phyloP scores from a whole-genome alignment of 1,140 invertebrate genomes.

The Proctacanthus coquilletti region DNA sequence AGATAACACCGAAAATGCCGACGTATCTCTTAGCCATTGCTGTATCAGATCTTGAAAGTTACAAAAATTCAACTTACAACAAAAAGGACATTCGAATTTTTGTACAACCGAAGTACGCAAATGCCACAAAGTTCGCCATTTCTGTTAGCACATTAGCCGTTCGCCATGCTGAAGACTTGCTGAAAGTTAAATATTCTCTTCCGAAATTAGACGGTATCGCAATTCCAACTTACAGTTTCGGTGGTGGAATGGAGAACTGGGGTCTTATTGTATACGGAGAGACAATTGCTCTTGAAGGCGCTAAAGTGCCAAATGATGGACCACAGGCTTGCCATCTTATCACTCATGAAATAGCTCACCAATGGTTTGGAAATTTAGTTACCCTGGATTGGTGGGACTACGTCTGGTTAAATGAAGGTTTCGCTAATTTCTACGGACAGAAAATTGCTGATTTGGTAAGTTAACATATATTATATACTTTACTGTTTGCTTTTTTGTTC shows the following conservation, averaged over 20 bases:
- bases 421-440: conserved; percentile 51
- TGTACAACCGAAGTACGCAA: conserved; percentile 46
- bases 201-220: conserved; percentile 51
- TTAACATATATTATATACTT: conserved; percentile 1
- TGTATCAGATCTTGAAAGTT: conserved; percentile 43
- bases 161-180: conserved; percentile 36
- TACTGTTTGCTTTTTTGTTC: not conserved
- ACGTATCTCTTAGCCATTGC: conserved; percentile 61
- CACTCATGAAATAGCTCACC: conserved; percentile 47
- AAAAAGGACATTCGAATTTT: too few species aligned
- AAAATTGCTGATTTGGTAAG: conserved; percentile 42
- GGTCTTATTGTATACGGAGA: conserved; percentile 55
- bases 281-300: conserved; percentile 9
- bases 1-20: conserved; percentile 47
- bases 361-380: conserved; percentile 58
- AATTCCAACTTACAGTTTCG: conserved; percentile 61
- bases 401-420: conserved; percentile 43
- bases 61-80: conserved; percentile 16
- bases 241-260: conserved; percentile 76
- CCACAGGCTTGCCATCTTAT: conserved; percentile 11
- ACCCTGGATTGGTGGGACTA: conserved; percentile 35
- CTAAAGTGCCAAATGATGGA: not conserved
- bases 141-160: conserved; percentile 38
- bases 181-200: conserved; percentile 31
- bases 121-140: conserved; percentile 37